Conservation (phyloP, 2,113 vertebrate genomes). For the Catharus bicknelli region DNA sequence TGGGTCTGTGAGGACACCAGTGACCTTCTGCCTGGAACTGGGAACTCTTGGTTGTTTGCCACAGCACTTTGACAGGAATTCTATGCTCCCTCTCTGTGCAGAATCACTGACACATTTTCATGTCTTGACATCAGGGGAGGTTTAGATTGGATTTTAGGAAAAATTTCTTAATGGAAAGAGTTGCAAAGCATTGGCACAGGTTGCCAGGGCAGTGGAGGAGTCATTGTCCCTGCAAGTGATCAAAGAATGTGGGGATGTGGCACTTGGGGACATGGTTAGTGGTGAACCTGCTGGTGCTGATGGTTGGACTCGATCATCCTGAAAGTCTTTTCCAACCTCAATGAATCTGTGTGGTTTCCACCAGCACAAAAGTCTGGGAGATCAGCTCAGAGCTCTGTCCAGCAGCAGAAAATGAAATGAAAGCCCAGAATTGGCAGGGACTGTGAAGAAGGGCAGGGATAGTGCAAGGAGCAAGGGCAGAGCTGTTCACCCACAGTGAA, state of each 20-base stretch:
- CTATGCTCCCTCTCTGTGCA: neutral
- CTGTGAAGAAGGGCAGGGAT: neutral
- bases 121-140: neutral
- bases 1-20: neutral
- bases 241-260: neutral
- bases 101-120: neutral
- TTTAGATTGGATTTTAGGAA: neutral
- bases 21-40: neutral
- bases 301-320: neutral
- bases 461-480: neutral
- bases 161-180: neutral
- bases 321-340: neutral
- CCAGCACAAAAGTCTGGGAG: neutral
- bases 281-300: neutral
- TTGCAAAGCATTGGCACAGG: neutral
- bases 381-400: neutral
- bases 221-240: neutral
- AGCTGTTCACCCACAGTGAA: neutral
- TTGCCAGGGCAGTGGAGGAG: neutral
- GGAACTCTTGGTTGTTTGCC: neutral
- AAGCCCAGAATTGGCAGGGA: neutral
- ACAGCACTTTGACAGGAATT: neutral
- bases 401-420: neutral
- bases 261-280: neutral
- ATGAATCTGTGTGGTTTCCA: fast-evolving